These are phyloP conservation scores for Taeniopygia guttata DNA, from an alignment of 2,797 vertebrate genomes.

Conservation along the genomic window DNA sequence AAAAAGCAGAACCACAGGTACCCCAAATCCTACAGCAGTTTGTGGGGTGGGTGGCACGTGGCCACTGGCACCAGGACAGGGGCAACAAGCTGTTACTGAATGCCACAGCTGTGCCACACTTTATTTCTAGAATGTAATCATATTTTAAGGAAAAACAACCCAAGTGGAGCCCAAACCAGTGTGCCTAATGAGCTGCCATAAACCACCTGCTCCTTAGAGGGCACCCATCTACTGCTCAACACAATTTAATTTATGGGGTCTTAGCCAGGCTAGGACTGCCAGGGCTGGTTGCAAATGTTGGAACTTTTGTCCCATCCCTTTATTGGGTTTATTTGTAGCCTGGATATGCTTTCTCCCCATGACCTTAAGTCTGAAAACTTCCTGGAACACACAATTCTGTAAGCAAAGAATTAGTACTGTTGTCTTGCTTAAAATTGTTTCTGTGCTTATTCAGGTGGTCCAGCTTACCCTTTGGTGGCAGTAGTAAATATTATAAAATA, in stretches of 20 bases:
- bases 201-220: conserved; percentile 8
- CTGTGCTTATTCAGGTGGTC: background rate
- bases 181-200: background rate
- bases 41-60: background rate
- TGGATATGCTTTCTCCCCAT: background rate
- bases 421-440: background rate
- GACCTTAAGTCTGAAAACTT: background rate
- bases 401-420: background rate
- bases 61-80: background rate
- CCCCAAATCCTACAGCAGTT: background rate
- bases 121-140: background rate
- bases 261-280: background rate
- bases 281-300: background rate
- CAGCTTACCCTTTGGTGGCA: background rate
- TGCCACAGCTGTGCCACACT: rapidly evolving
- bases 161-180: rapidly evolving
- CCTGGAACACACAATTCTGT: background rate
- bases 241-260: background rate
- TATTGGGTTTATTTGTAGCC: too few species aligned
- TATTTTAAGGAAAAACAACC: background rate
- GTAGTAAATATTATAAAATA: conserved; percentile 25
- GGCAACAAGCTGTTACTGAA: background rate
- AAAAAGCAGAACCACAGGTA: background rate
- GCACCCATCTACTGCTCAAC: background rate
- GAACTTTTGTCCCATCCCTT: background rate